Evolutionary conservation across 2,888 invertebrate genomes (phyloP), one percentile per base, ranked within the genome.

Genomic region (Belgica antarctica): DNA sequence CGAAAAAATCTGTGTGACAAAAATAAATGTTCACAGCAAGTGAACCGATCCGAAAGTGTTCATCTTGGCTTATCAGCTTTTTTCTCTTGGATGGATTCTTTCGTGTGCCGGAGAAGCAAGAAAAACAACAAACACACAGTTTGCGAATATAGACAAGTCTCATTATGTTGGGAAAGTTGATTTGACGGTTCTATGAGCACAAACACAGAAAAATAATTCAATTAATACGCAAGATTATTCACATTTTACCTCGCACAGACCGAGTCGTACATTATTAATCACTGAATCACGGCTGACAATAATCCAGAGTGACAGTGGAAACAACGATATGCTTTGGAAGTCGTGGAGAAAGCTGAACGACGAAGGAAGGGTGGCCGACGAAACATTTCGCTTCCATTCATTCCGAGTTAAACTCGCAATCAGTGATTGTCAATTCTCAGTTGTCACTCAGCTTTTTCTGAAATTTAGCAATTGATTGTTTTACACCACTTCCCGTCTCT

Each of bases 51-150:
- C 52, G 52, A 19, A 15, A 4, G 52, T 22, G 52, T 52, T 52
- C 52, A 52, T 52, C 52, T 52, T 52, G 7, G 52, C 52, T 52
- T 52, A 52, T 52, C 52, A 52, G 52, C 19, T 52, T 24, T 52
- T 52, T 52, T 52, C 52, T 41, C 15, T 15, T 41, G 17, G 52
- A 52, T 52, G 52, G 52, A 5, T 52, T 52, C n/a, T n/a, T n/a
- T n/a, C 52, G 8, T 24, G 22, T 41, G 15, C n/a, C 15, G 12
- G 15, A 41, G 3, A 12, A 41, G 12, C 41, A 41, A 41, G 12
- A 41, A 31, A 5, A 31, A 31, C 34, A 31, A 12, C 12, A 31
- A 12, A 31, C 12, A 12, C 34, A 8, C 34, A 31, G 12, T 46
- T 46, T 46, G n/a, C n/a, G n/a, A n/a, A n/a, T n/a, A n/a, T n/a